Evolutionary conservation across 2,888 invertebrate species (phyloP), one percentile per base, ranked within the genome.

Genomic region (Thymelicus sylvestris): DNA sequence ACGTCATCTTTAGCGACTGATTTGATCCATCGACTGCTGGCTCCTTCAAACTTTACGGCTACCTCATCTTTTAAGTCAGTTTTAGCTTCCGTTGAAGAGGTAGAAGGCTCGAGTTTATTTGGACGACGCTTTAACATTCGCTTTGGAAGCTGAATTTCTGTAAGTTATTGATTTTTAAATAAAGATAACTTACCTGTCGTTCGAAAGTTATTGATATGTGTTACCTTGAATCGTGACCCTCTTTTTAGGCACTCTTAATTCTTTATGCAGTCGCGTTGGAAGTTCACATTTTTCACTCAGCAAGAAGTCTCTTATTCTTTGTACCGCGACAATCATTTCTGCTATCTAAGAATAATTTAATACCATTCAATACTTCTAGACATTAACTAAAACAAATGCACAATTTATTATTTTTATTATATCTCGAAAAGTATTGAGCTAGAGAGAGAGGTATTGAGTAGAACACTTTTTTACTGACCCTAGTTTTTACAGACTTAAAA

Each of bases 1-100:
- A 95, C 89, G 8, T 94, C 94, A 70, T 94, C 86, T 47, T 87
- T 88, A 4, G 80, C 83, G 2, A 88, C 80, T 6, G 93, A 90
- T 73, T 84, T 83, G 3, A 89, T 82, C 95, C 95, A 95, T 75
- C 89, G 91, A 67, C 94, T 94, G 47, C 83, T 89, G 5, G 94
- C 93, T 62, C 91, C 83, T 65, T 89, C 85, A 75, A 95, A 90
- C 66, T 83, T 83, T n/a, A 89, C 82, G 12, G 82, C 82, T 44
- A 81, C 75, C 75, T 84, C 80, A 52, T 83, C 80, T 65, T 81
- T 86, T 64, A 75, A 68, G 55, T 80, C 84, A 84, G 74, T 19
- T 66, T 63, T 24, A 59, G 74, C 82, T 73, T 80, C 83, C 19
- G 75, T 74, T 67, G 80, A 77, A n/a, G 90, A 89, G 55, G 86